A percentile compares a stretch with the other conserved stretches of the same genome.
phyloP scores from a whole-genome alignment of 2,797 vertebrate species.

The Rhynchotus rufescens region DNA sequence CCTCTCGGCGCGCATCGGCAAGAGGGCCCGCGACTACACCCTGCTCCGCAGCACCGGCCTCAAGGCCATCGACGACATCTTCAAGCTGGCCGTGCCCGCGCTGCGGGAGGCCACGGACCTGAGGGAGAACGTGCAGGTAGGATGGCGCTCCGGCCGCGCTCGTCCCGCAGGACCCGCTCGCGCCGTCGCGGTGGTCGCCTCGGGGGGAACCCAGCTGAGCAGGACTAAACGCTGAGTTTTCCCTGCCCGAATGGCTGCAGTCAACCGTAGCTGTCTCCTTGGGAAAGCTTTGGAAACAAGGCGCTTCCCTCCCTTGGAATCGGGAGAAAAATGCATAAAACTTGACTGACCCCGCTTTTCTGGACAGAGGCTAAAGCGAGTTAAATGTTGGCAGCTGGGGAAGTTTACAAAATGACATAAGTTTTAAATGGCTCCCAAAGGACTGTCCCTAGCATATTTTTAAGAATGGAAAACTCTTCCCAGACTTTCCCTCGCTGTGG shows the following conservation, averaged over 20 bases:
- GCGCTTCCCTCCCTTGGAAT: background rate
- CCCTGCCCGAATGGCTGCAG: background rate
- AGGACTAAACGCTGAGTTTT: background rate
- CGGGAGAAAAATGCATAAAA: background rate
- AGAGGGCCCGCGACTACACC: constrained; percentile 90
- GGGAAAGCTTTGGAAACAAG: constrained; percentile 47
- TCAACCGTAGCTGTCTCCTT: constrained; percentile 20
- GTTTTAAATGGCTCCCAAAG: constrained; percentile 54
- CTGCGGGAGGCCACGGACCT: constrained; percentile 93
- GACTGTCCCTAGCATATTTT: constrained; percentile 54
- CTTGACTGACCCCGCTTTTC: constrained; percentile 28
- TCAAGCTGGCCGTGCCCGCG: constrained; percentile 87
- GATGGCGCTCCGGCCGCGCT: background rate
- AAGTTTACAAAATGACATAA: constrained; percentile 56
- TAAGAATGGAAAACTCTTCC: constrained; percentile 67
- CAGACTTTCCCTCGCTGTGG: constrained; percentile 16
- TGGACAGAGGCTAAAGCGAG: constrained; percentile 51
- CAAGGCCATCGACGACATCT: constrained; percentile 92
- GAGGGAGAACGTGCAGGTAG: constrained; percentile 94
- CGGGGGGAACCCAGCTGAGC: constrained; percentile 5
- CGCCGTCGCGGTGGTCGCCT: too few relatives aligned
- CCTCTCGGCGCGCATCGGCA: constrained; percentile 90
- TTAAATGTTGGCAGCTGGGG: constrained; percentile 53
- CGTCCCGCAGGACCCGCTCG: too few relatives aligned
- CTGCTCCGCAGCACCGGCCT: constrained; percentile 90